Percentiles rank a stretch among this genome's conserved stretches.
phyloP scores from a whole-genome alignment of 2,888 invertebrate species.

The Ennomos fuscantarius region DNA sequence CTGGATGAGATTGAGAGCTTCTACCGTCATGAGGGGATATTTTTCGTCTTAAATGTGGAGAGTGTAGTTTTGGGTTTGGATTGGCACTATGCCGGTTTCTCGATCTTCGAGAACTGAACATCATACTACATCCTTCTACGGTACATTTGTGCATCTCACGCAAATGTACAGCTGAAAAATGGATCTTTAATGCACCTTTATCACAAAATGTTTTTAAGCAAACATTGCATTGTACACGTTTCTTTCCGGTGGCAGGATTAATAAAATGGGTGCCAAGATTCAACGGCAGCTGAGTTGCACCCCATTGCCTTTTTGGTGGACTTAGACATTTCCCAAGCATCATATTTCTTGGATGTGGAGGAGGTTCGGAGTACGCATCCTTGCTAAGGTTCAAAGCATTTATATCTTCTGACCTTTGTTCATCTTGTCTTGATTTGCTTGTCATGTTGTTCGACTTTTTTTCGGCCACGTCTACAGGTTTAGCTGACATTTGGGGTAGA shows the following conservation, averaged over 20 bases:
- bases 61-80: slow-evolving; percentile 98
- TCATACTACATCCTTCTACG: slow-evolving; percentile 99
- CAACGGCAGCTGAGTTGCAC: slow-evolving; percentile 90
- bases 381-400: slow-evolving; percentile 80
- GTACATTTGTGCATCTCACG: slow-evolving; percentile 99
- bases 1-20: slow-evolving; percentile 93
- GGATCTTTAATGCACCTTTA: slow-evolving; percentile 99
- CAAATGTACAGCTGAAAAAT: slow-evolving; percentile 99
- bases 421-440: slow-evolving; percentile 63
- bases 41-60: slow-evolving; percentile 96
- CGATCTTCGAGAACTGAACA: slow-evolving; percentile 98
- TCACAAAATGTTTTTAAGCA: slow-evolving; percentile 99
- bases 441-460: slow-evolving; percentile 67
- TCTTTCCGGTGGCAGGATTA: slow-evolving; percentile 97
- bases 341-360: slow-evolving; percentile 76
- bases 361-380: slow-evolving; percentile 69
- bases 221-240: slow-evolving; percentile 98
- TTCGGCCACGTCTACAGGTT: slow-evolving; percentile 68
- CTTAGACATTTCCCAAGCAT: slow-evolving; percentile 88
- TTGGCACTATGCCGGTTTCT: slow-evolving; percentile 99
- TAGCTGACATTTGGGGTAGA: slow-evolving; percentile 85
- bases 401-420: slow-evolving; percentile 67
- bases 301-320: slow-evolving; percentile 92
- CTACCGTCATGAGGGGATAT: slow-evolving; percentile 97
- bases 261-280: slow-evolving; percentile 96